A percentile compares a stretch with the other conserved stretches of the same genome.
phyloP scores from a whole-genome alignment of 1,140 invertebrate genomes.

The Plutomurus gul region DNA sequence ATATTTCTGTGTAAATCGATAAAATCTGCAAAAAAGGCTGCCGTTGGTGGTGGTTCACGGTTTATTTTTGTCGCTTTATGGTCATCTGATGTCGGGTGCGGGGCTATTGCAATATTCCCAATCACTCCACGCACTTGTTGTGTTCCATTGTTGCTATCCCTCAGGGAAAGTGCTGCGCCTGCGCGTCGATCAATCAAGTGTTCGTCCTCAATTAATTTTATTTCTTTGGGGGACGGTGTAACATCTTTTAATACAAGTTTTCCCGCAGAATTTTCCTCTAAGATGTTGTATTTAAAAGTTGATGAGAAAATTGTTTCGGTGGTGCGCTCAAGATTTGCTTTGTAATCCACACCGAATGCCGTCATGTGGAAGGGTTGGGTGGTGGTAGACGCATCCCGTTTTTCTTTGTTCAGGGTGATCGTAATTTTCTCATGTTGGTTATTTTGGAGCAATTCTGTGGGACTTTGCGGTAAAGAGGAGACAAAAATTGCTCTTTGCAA shows the following conservation, averaged over 20 bases:
- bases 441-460: too few species aligned
- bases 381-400: too few species aligned
- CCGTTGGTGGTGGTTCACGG: not conserved
- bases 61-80: not conserved
- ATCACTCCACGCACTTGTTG: not conserved
- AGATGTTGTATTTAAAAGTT: not conserved
- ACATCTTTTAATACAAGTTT: conserved; percentile 9
- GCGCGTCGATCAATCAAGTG: conserved; percentile 19
- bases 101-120: not conserved
- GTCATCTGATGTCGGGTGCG: not conserved
- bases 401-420: too few species aligned
- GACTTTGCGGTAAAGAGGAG: too few species aligned
- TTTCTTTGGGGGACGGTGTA: not conserved
- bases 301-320: not conserved
- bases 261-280: not conserved
- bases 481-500: too few species aligned
- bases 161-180: conserved; percentile 24
- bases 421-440: too few species aligned
- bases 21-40: not conserved
- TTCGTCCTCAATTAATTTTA: conserved; percentile 2
- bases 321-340: not conserved
- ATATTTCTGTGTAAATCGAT: not conserved
- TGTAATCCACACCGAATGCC: not conserved
- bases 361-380: too few species aligned
- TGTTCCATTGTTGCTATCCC: not conserved